Evolutionary conservation across 2,113 vertebrate species (phyloP), one percentile per base, ranked within the genome.

Genomic region (Onychostruthus taczanowskii): DNA sequence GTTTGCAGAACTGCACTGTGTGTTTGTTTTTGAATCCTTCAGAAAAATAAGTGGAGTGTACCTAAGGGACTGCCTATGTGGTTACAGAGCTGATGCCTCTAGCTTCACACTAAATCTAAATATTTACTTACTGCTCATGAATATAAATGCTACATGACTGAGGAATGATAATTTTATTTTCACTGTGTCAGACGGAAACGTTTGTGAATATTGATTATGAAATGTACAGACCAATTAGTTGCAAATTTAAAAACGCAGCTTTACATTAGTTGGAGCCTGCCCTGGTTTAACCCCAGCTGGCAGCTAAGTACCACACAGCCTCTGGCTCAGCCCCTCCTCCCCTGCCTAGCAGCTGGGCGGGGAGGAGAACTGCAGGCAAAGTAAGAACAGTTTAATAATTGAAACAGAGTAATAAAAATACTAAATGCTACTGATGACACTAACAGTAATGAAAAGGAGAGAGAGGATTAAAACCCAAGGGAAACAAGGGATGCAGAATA

Each of bases 111-210:
- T 69, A 66, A 90, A 80, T 86, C 12, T 66, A 70, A 68, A 67
- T 77, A 31, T 81, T 94, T 93, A 66, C 72, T 73, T 76, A 41
- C 14, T 74, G 43, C 24, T 41, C 28, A 52, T 78, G 37, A 73
- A 90, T 56, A 39, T 87, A 88, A 66, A 20, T 26, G 58, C 33
- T 83, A 9, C 43, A 31, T 73, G 72, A 30, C 50, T 77, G 67
- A 75, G 47, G 61, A 83, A 62, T 43, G 68, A 50, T 28, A 55
- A 69, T 74, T 95, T 74, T 64, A n/a, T 67, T 96, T 92, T 93
- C 46, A 30, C 50, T 28, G 26, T 55, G 56, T 58, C 72, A 93
- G 61, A 37, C 0, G 1, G 56, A 89, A 83, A 55, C 37, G 3
- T 81, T 88, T 93, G 31, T 69, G 52, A 81, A 68, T 88, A 89